These are phyloP conservation scores for Cecropterus lyciades DNA, from an alignment of 1,140 invertebrate genomes.

Conservation along the genomic window DNA sequence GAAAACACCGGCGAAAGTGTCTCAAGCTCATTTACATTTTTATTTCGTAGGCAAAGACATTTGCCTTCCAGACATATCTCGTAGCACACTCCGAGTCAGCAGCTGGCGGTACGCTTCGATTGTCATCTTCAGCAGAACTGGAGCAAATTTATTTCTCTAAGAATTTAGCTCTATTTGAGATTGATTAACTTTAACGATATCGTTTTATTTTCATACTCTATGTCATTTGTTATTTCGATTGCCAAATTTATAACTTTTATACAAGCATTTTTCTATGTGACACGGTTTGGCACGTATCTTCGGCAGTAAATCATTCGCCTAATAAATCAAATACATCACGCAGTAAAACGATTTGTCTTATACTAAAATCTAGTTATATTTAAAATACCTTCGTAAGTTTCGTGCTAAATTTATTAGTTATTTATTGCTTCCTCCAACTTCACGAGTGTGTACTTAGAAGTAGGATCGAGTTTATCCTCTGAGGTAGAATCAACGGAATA, in stretches of 20 bases:
- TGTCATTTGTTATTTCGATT: not conserved
- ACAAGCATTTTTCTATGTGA: not conserved
- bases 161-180: not conserved
- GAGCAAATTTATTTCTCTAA: not conserved
- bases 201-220: not conserved
- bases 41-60: not conserved
- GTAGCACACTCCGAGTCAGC: not conserved
- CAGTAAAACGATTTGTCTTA: not conserved
- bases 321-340: not conserved
- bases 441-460: not conserved
- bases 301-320: not conserved
- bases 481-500: slow-evolving; percentile 8
- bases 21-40: not conserved
- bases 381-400: not conserved
- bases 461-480: slow-evolving; percentile 15
- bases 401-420: not conserved
- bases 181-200: not conserved
- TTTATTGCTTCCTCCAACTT: not conserved
- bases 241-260: not conserved
- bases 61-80: not conserved
- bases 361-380: not conserved
- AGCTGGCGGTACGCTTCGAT: not conserved
- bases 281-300: no score
- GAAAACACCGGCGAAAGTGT: not conserved
- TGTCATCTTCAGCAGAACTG: not conserved